Evolutionary conservation across 2,113 vertebrate genomes (phyloP).

Genomic region (Forbesichthys papilliferus): DNA sequence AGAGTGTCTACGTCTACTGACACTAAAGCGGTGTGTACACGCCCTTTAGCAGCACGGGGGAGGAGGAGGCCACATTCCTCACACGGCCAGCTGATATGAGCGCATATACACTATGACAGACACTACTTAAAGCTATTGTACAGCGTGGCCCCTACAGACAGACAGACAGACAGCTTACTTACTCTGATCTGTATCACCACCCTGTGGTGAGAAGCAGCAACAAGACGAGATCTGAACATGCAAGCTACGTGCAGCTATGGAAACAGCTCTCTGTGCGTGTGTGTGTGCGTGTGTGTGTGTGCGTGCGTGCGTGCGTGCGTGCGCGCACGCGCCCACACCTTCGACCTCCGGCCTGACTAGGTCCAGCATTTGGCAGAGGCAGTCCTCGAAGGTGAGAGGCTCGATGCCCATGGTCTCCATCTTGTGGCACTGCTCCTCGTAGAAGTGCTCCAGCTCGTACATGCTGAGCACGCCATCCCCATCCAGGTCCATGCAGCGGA

Average conservation of each 20-base stretch:
- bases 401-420: constrained; percentile 90
- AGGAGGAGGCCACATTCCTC: no score
- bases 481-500: constrained; percentile 97
- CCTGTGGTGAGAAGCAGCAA: no score
- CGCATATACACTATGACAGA: constrained; percentile 2
- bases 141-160: constrained; percentile 44
- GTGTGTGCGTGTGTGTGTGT: constrained; percentile 10
- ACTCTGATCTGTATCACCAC: constrained; percentile 18
- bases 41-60: no score
- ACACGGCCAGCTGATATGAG: no score
- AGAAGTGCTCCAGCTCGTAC: constrained; percentile 94
- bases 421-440: constrained; percentile 92
- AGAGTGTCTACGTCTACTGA: constrained; percentile 9
- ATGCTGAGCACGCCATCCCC: constrained; percentile 92
- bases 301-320: constrained; percentile 5
- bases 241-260: not conserved
- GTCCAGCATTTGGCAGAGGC: constrained; percentile 96
- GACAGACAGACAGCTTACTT: constrained; percentile 7
- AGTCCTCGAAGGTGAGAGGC: constrained; percentile 93
- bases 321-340: constrained; percentile 68
- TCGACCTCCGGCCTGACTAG: constrained; percentile 85
- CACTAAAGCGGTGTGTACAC: not conserved
- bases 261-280: not conserved
- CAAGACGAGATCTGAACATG: not conserved
- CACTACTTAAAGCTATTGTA: constrained; percentile 28